Percentiles rank a stretch among this genome's conserved stretches.
Evolutionary conservation across 2,888 invertebrate genomes (phyloP).

Genomic region (Eristalis pertinax): DNA sequence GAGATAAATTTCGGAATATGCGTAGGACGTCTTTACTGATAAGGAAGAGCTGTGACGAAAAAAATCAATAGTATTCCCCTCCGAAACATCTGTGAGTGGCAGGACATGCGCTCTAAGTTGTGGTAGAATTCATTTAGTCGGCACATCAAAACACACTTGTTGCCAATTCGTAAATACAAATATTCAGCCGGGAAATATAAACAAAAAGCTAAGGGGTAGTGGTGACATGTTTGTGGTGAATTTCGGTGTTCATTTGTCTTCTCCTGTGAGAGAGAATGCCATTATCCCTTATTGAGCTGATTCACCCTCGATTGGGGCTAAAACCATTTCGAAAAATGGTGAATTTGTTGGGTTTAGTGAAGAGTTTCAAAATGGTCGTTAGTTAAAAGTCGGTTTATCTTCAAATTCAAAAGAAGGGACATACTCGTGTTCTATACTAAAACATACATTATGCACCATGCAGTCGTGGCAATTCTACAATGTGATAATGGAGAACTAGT

Average conservation of each 20-base stretch:
- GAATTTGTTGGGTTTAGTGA: background rate
- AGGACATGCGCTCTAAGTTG: slow-evolving; percentile 70
- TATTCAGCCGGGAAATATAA: slow-evolving; percentile 42
- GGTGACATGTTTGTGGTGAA: background rate
- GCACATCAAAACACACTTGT: slow-evolving; percentile 60
- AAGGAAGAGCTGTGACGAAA: slow-evolving; percentile 15
- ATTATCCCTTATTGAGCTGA: background rate
- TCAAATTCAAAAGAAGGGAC: too few species aligned
- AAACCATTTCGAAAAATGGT: background rate
- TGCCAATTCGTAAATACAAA: background rate
- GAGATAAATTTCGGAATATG: slow-evolving; percentile 57
- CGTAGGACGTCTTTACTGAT: slow-evolving; percentile 62
- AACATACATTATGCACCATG: too few species aligned
- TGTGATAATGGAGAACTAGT: too few species aligned
- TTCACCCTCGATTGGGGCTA: background rate
- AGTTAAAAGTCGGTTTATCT: background rate
- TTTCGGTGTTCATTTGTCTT: background rate
- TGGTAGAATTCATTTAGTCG: slow-evolving; percentile 14
- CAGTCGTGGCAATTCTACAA: too few species aligned
- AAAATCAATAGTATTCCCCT: slow-evolving; percentile 64
- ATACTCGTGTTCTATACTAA: too few species aligned
- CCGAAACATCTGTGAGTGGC: slow-evolving; percentile 39
- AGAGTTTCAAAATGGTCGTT: background rate
- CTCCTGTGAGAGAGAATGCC: background rate
- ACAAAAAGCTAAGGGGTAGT: slow-evolving; percentile 33